Base-by-base conservation (phyloP, 2,888 invertebrate species). In the Psylliodes chrysocephalus region DNA sequence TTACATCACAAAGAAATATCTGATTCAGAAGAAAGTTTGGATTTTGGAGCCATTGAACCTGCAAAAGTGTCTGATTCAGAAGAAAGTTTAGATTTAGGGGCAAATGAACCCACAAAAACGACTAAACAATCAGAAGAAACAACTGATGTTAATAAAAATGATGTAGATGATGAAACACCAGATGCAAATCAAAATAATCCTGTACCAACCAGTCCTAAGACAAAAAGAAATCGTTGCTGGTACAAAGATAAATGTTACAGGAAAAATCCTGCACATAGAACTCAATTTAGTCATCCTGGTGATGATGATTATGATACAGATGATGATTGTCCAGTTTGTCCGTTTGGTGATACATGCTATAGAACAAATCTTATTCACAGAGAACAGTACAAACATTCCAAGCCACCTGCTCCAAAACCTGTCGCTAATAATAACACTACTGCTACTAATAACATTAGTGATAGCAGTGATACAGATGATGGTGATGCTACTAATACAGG, bases 241-340 rank as follows among this genome's bases (percentile, higher is more conserved):
- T 91, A 90, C 76, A 89, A 88, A 66, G 81, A 81, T 6, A 82
- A 80, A 61, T 91, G 91, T 79, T 89, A 88, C 79, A 89, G 90
- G 73, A 86, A 85, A 73, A 90, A 89, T 78, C 81, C 85, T 0
- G 78, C 80, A 2, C 91, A 92, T 78, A 84, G 83, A 69, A 75
- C 77, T 12, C 82, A 86, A 72, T 90, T 85, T 78, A 85, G 87
- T 67, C 91, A 92, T 83, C 90, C 89, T 0, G 81, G 83, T 0
- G 90, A 91, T 79, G 22, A 81, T 0, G 90, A 90, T 80, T 90
- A 87, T 82, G 84, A 84, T 2, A 73, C 73, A 28, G 79, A 81
- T 18, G 81, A 81, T 67, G 64, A 75, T 46, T 84, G 84, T 51
- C 86, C 86, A 5, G 81, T 78, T 52, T 91, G 91, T 71, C 85